Evolutionary conservation across 2,113 vertebrate species (phyloP).

Genomic region (Chloroceryle aenea): DNA sequence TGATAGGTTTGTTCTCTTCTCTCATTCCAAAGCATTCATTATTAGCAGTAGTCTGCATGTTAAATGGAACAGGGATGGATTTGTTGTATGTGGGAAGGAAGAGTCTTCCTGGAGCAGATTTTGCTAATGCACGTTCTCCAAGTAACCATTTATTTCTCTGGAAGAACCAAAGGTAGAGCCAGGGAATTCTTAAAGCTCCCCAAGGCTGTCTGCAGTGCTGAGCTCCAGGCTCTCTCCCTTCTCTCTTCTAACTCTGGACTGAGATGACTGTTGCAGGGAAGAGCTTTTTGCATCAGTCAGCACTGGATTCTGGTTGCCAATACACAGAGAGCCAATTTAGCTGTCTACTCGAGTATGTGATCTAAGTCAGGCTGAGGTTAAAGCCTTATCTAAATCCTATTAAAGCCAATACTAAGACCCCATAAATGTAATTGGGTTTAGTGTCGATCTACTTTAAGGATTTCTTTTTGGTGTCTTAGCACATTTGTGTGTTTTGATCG

Average conservation of each 20-base stretch:
- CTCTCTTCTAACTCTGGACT: neutral
- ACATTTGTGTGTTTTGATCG: neutral
- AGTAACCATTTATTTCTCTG: neutral
- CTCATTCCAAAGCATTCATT: neutral
- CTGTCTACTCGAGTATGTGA: neutral
- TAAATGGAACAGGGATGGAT: neutral
- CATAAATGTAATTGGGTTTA: slow-evolving; percentile 10
- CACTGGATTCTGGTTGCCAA: neutral
- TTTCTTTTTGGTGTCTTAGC: neutral
- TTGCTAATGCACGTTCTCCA: neutral
- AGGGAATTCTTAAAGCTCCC: neutral
- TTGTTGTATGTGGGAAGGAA: neutral
- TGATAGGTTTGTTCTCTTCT: neutral
- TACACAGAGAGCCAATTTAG: neutral
- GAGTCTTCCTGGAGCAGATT: neutral
- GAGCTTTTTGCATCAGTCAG: neutral
- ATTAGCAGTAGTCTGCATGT: neutral
- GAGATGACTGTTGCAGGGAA: neutral
- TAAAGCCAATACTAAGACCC: neutral
- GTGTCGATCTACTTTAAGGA: neutral
- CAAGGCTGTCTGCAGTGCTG: neutral
- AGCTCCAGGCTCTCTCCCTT: neutral
- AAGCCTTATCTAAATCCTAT: slow-evolving; percentile 17
- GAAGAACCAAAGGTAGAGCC: neutral
- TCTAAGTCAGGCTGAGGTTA: neutral